phyloP scores from a whole-genome alignment of 2,888 invertebrate genomes.

The Dastarcus helophoroides region DNA sequence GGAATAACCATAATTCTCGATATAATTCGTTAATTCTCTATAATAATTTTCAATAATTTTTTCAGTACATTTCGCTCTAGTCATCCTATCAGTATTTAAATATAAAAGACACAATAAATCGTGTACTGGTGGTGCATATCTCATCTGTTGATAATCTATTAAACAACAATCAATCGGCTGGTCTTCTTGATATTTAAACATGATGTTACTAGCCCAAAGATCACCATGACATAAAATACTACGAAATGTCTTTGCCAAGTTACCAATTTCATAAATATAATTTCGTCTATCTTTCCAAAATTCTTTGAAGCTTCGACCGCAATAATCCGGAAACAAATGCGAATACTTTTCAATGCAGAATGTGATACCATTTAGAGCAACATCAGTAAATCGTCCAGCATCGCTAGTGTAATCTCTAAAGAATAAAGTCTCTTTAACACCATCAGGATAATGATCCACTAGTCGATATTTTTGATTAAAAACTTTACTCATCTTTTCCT shows the following conservation, averaged over 20 bases:
- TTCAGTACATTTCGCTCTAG: too few species aligned
- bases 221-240: conserved; percentile 48
- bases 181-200: conserved; percentile 17
- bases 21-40: not conserved
- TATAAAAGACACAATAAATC: too few species aligned
- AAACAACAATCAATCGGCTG: conserved; percentile 20
- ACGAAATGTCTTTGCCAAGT: conserved; percentile 29
- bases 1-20: not conserved
- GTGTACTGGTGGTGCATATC: conserved; percentile 49
- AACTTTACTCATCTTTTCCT: conserved; percentile 16
- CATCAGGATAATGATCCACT: conserved; percentile 17
- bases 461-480: conserved; percentile 14
- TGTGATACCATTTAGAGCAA: not conserved
- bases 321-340: too few species aligned
- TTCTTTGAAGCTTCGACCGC: too few species aligned
- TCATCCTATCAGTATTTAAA: too few species aligned
- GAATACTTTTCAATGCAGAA: not conserved
- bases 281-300: too few species aligned
- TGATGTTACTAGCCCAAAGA: conserved; percentile 47
- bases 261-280: too few species aligned
- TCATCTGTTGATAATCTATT: conserved; percentile 25
- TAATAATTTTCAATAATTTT: not conserved
- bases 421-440: conserved; percentile 1
- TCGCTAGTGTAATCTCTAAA: not conserved
- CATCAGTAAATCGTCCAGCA: not conserved